Evolutionary conservation across 2,888 invertebrate genomes (phyloP).

Genomic region (Athalia rosae): DNA sequence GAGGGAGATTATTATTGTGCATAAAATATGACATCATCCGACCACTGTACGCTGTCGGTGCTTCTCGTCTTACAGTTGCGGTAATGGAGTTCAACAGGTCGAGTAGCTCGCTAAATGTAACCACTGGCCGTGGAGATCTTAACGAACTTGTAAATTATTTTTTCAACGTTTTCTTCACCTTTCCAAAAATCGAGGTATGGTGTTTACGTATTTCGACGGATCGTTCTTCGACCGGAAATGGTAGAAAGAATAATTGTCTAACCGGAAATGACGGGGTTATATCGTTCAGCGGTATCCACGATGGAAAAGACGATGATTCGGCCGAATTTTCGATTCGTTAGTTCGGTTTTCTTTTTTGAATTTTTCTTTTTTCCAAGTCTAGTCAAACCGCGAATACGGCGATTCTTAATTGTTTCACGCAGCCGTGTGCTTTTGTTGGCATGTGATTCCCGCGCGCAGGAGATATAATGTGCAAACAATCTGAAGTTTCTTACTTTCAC

Average conservation of each 20-base stretch:
- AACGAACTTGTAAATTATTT: no score
- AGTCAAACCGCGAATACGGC: neutral
- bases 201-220: neutral
- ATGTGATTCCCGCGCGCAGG: constrained; percentile 15
- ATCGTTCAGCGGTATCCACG: neutral
- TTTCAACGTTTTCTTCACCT: no score
- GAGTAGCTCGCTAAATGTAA: constrained; percentile 1
- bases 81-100: constrained; percentile 35
- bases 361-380: neutral
- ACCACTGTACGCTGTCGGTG: neutral
- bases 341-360: neutral
- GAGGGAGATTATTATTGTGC: neutral
- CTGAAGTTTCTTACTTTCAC: constrained; percentile 40
- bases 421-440: constrained; percentile 13
- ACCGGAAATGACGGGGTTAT: neutral
- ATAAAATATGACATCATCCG: constrained; percentile 30
- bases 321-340: neutral
- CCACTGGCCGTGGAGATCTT: neutral
- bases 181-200: no score
- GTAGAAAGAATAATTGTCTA: neutral
- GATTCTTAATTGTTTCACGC: neutral
- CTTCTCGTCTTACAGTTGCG: constrained; percentile 33
- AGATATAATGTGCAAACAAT: constrained; percentile 20
- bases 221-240: neutral
- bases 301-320: no score